phyloP scores from a whole-genome alignment of 2,113 vertebrate genomes.

The Columba livia region DNA sequence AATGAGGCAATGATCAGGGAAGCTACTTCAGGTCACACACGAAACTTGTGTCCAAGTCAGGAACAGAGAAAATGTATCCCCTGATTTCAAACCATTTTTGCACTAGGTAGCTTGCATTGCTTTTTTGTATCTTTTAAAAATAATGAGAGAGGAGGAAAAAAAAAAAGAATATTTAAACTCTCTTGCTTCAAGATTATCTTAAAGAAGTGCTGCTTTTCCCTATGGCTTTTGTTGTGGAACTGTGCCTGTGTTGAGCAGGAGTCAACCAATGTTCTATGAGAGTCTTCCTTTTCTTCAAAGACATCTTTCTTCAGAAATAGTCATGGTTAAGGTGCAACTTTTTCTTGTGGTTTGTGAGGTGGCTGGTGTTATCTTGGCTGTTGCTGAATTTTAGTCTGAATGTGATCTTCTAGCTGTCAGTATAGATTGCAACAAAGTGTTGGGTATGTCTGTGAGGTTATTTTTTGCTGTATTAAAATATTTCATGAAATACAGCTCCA shows the following conservation, averaged over 20 bases:
- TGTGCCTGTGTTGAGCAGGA: not conserved
- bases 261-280: fast-evolving
- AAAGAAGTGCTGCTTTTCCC: not conserved
- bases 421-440: not conserved
- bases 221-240: not conserved
- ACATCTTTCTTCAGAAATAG: not conserved
- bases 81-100: not conserved
- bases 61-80: not conserved
- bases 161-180: not conserved
- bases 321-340: not conserved
- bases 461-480: not conserved
- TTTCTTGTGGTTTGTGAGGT: not conserved
- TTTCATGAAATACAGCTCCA: not conserved
- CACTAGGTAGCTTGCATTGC: not conserved
- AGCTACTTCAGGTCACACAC: not conserved
- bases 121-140: not conserved
- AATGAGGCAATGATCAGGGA: not conserved
- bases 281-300: not conserved
- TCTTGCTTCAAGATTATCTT: not conserved
- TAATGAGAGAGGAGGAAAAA: fast-evolving
- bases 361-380: not conserved
- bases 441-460: not conserved
- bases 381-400: not conserved
- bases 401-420: not conserved
- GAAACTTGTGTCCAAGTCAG: not conserved